Evolutionary conservation across 2,888 invertebrate species (phyloP), one percentile per base, ranked within the genome.

Genomic region (Tridacna gigas): DNA sequence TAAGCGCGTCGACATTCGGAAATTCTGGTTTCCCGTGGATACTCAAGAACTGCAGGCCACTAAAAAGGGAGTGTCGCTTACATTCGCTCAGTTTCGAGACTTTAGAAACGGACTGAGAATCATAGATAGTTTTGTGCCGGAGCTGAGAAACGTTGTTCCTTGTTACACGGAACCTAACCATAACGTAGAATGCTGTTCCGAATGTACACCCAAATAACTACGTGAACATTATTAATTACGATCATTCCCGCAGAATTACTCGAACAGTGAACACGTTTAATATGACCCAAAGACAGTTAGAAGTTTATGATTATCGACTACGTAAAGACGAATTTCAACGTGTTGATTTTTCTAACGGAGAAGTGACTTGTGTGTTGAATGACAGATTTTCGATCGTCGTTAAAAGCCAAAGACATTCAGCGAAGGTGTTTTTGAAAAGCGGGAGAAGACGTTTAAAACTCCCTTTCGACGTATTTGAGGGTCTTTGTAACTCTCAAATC

Each of bases 11-110:
- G 78, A 82, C 25, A 82, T 82, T 37, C 25, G 82, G 25, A 51
- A 74, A 56, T 82, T 82, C 25, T 82, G 82, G 78, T 51, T 74
- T 28, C 78, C 78, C 20, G 78, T 78, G 20, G 66, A 25, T 9
- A n/a, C 66, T 22, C 74, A 60, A 12, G 74, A 79, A 47, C 66
- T 82, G 47, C 67, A 51, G n/a, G 74, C 82, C 25, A 82, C 78
- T 25, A 77, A 74, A 77, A 82, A 82, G 67, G 82, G 82, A 18
- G 60, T 82, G 0, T 73, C 82, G 0, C 47, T 82, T 0, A 78
- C 77, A 9, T 78, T 82, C 51, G 75, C 78, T 13, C 78, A 82
- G 37, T 82, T 47, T 51, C 25, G 63, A n/a, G 69, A 74, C 22
- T 22, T 74, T 22, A 65, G 37, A 45, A 82, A 77, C 56, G 77